These are phyloP conservation scores for Styela plicata DNA, from an alignment of 23 tunicate species.

Conservation along the genomic window DNA sequence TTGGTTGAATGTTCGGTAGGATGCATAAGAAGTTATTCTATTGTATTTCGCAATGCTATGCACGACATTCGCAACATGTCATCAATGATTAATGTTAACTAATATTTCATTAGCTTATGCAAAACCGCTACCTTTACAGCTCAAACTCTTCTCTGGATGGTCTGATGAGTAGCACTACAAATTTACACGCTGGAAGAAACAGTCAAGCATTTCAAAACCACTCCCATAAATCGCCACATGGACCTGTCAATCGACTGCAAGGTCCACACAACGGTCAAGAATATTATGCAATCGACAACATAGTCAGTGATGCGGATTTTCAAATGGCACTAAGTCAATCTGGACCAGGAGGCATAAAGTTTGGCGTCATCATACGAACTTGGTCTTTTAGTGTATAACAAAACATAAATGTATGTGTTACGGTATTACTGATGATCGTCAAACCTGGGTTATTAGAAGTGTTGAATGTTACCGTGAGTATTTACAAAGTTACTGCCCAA, in stretches of 20 bases:
- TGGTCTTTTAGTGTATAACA: slow-evolving; percentile 36
- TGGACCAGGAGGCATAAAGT: slow-evolving; percentile 67
- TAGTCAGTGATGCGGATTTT: slow-evolving; percentile 94
- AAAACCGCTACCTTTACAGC: too few species aligned
- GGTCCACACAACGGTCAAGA: slow-evolving; percentile 96
- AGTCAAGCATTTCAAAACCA: slow-evolving; percentile 17
- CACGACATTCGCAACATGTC: too few species aligned
- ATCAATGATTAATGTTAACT: too few species aligned
- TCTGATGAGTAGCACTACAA: neutral
- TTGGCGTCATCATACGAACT: slow-evolving; percentile 95
- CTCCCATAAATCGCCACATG: slow-evolving; percentile 86
- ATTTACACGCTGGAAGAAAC: slow-evolving; percentile 8
- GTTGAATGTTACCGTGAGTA: too few species aligned
- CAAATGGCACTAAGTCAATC: slow-evolving; percentile 90
- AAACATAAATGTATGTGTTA: too few species aligned
- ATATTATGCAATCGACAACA: slow-evolving; percentile 98
- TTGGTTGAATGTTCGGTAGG: too few species aligned
- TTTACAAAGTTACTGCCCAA: too few species aligned
- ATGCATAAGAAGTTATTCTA: too few species aligned
- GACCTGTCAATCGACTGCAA: slow-evolving; percentile 75
- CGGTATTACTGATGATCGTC: too few species aligned
- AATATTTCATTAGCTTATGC: too few species aligned
- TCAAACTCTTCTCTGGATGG: slow-evolving; percentile 32
- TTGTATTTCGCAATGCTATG: too few species aligned
- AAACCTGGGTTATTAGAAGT: too few species aligned